Conservation (phyloP, 2,888 invertebrate species). For the Torymus aiolomorphi region DNA sequence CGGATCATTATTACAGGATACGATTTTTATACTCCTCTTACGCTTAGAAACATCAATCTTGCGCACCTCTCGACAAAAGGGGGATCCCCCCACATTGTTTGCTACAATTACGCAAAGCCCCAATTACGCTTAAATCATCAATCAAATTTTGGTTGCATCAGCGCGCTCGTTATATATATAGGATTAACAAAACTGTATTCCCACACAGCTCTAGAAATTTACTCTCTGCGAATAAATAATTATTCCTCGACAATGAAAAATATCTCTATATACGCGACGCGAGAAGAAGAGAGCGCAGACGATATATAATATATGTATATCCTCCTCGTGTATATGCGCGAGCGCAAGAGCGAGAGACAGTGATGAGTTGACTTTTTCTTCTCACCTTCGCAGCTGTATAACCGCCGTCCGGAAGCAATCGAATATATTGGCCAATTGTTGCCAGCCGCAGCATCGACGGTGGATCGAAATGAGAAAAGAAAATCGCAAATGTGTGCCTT, state of each 20-base stretch:
- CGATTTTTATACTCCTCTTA: too few relatives aligned
- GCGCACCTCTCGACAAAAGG: too few relatives aligned
- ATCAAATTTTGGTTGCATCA: slow-evolving; percentile 39
- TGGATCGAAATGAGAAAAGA: slow-evolving; percentile 38
- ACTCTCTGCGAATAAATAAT: slow-evolving; percentile 7
- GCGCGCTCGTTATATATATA: slow-evolving; percentile 23
- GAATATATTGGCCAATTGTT: not conserved
- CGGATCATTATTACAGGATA: not conserved
- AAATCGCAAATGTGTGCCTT: slow-evolving; percentile 51
- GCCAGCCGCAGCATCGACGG: not conserved
- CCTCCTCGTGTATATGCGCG: too few relatives aligned
- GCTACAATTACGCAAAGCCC: not conserved
- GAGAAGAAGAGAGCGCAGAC: not conserved
- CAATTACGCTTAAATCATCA: not conserved
- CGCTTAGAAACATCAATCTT: too few relatives aligned
- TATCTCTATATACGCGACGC: slow-evolving; percentile 24
- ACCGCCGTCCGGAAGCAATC: not conserved
- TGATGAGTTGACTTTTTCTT: slow-evolving; percentile 13
- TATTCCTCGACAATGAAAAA: slow-evolving; percentile 55
- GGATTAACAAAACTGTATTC: slow-evolving; percentile 46
- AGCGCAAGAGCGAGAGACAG: not conserved
- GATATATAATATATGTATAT: too few relatives aligned
- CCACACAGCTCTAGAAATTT: slow-evolving; percentile 29
- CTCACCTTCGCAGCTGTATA: not conserved
- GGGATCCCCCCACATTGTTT: not conserved